Conservation (phyloP, 2,113 vertebrate genomes). For the Mus spicilegus region DNA sequence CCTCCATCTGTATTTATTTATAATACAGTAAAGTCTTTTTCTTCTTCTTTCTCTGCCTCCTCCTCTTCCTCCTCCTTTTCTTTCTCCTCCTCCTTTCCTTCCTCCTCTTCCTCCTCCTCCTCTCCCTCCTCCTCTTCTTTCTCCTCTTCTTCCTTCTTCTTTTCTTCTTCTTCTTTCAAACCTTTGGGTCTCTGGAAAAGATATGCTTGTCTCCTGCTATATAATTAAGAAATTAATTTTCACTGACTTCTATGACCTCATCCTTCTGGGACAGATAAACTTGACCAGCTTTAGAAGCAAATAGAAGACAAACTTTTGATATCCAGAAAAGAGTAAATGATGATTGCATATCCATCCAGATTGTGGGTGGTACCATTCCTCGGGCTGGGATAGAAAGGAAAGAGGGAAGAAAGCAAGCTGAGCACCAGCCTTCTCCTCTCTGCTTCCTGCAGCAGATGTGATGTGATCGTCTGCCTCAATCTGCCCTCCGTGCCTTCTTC, state of each 20-base stretch:
- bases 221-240: conserved; percentile 24
- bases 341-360: too few species aligned
- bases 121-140: background rate
- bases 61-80: background rate
- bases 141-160: too few species aligned
- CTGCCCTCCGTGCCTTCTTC: background rate
- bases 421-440: background rate
- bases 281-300: background rate
- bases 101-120: background rate
- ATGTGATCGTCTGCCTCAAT: background rate
- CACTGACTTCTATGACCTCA: background rate
- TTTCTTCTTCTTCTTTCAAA: background rate
- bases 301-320: background rate
- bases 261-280: background rate
- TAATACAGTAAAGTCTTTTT: background rate
- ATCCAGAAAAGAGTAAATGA: background rate
- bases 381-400: background rate
- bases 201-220: background rate
- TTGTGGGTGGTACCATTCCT: background rate
- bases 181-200: background rate
- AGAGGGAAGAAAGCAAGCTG: background rate
- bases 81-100: background rate
- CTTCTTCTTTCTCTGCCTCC: background rate
- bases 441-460: background rate
- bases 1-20: background rate